phyloP scores from a whole-genome alignment of 2,113 vertebrate species.

The Hypomesus transpacificus region DNA sequence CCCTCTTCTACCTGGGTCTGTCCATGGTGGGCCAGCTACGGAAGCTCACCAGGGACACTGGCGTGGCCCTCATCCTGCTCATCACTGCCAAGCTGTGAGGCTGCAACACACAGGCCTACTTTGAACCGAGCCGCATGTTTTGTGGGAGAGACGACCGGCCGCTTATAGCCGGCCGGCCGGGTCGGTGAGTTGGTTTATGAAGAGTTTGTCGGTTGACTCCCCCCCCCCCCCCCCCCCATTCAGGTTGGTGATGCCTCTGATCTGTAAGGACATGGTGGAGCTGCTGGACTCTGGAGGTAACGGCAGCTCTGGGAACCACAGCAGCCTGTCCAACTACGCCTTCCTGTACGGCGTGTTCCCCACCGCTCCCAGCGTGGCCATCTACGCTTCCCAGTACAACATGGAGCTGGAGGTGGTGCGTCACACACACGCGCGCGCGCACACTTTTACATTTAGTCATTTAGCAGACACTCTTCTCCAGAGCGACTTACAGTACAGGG shows the following conservation, averaged over 20 bases:
- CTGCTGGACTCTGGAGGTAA: constrained; percentile 80
- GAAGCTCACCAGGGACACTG: constrained; percentile 85
- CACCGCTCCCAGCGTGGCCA: constrained; percentile 91
- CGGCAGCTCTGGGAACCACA: constrained; percentile 78
- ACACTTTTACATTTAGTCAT: too few relatives aligned
- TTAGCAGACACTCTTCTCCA: too few relatives aligned
- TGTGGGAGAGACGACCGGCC: too few relatives aligned
- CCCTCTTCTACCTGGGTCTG: constrained; percentile 95
- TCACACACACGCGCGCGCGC: constrained; percentile 37
- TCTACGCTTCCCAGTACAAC: constrained; percentile 94
- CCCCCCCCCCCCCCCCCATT: constrained; percentile 24
- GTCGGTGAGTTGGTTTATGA: not conserved
- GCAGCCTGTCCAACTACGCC: constrained; percentile 93
- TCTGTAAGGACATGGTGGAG: constrained; percentile 96
- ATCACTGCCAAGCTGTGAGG: constrained; percentile 99
- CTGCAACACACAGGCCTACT: fast-evolving
- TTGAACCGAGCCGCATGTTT: too few relatives aligned
- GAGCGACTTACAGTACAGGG: too few relatives aligned
- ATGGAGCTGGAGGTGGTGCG: constrained; percentile 97
- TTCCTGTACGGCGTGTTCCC: constrained; percentile 97
- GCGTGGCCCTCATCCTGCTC: constrained; percentile 91
- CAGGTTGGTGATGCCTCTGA: constrained; percentile 91
- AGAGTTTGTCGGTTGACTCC: not conserved
- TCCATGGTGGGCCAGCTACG: constrained; percentile 95
- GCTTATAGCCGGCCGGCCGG: too few relatives aligned